Evolutionary conservation across 2,888 invertebrate species (phyloP).

Genomic region (Eupeodes luniger): DNA sequence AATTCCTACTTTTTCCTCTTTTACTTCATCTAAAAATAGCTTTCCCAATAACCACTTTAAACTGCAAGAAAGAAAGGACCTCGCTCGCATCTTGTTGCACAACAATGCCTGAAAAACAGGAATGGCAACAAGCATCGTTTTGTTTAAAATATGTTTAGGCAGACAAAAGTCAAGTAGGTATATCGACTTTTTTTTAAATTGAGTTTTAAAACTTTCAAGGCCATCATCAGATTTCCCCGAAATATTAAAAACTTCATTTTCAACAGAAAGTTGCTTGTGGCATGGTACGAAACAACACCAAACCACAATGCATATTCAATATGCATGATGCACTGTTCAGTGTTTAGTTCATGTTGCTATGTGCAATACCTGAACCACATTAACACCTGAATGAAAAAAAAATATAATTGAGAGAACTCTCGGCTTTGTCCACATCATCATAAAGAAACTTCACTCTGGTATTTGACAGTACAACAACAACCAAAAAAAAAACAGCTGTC

Average conservation of each 20-base stretch:
- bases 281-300: background rate
- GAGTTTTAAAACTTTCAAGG: conserved; percentile 17
- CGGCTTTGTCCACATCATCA: conserved; percentile 73
- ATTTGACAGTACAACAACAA: conserved; percentile 5
- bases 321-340: background rate
- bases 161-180: too few relatives aligned
- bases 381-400: conserved; percentile 24
- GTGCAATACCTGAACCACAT: conserved; percentile 14
- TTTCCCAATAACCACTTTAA: conserved; percentile 40
- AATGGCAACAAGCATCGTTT: background rate
- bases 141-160: background rate
- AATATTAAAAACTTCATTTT: background rate
- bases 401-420: conserved; percentile 30
- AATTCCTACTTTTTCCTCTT: conserved; percentile 48
- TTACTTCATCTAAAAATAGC: conserved; percentile 55
- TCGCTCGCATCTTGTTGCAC: conserved; percentile 40
- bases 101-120: conserved; percentile 13
- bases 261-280: conserved; percentile 17
- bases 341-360: conserved; percentile 33
- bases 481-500: conserved; percentile 33
- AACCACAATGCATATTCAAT: conserved; percentile 14
- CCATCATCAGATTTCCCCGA: conserved; percentile 24
- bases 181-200: background rate
- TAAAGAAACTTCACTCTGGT: conserved; percentile 22
- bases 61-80: conserved; percentile 24